phyloP scores from a whole-genome alignment of 2,113 vertebrate species.

The Apus apus region DNA sequence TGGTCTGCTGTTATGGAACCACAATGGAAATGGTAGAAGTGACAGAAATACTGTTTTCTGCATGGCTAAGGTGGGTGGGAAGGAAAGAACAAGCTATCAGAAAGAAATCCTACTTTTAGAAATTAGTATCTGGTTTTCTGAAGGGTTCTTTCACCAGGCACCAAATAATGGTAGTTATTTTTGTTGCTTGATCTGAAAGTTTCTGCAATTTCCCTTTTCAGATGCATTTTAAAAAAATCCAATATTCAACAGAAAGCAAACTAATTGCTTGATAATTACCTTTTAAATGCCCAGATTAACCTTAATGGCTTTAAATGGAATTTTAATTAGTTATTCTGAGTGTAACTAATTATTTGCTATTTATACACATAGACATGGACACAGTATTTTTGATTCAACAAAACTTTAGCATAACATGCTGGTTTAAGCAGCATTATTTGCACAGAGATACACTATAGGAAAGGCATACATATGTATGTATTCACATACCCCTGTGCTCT shows the following conservation, averaged over 20 bases:
- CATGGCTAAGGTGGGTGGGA: neutral
- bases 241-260: neutral
- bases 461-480: neutral
- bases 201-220: neutral
- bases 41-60: neutral
- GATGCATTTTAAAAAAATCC: neutral
- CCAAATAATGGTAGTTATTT: neutral
- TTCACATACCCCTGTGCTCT: neutral
- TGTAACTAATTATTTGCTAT: neutral
- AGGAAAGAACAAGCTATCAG: neutral
- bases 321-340: conserved; percentile 12
- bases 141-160: neutral
- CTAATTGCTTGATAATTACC: conserved; percentile 3
- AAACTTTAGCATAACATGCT: neutral
- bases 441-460: neutral
- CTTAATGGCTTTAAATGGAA: conserved; percentile 17
- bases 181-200: neutral
- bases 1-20: neutral
- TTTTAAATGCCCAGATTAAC: conserved; percentile 17
- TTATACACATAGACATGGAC: neutral
- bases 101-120: neutral
- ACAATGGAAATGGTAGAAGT: neutral
- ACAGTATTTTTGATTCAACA: neutral
- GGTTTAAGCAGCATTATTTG: neutral
- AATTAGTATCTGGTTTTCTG: neutral